Evolutionary conservation across 2,113 vertebrate species (phyloP), one percentile per base, ranked within the genome.

Genomic region (Picathartes gymnocephalus): DNA sequence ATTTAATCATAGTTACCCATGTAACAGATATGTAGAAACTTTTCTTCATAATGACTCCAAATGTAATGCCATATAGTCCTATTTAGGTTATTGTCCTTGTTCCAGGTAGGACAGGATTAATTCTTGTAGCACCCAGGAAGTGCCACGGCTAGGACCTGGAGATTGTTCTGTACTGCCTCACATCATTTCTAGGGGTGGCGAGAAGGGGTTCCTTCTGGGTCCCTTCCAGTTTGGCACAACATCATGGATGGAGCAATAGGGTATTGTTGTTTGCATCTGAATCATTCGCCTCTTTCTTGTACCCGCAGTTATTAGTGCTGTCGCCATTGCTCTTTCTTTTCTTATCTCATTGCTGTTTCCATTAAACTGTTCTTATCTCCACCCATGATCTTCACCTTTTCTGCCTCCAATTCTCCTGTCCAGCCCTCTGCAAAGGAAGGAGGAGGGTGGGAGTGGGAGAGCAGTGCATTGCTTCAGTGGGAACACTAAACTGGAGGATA

Each of bases 191-290:
- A 39, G 17, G 51, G 13, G 4, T 7, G 3, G 13, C 31, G 44
- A 37, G 22, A 27, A 51, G 3, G 3, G 4, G 13, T 48, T 8
- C 8, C 30, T 85, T 21, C 30, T 6, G 17, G 13, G 21, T 50
- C 27, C 30, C 25, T 48, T 72, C 25, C 7, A 4, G 10, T 18
- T 7, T 18, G 18, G 18, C 33, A 13, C 4, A 57, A 37, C 3
- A 1, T 50, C 35, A 18, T 12, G 18, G 33, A 33, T 27, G 44
- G 19, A 33, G 27, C 14, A 15, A 12, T 20, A 0, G 0, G 2
- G 4, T 25, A 5, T 4, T 44, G 19, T 6, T 39, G 8, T 5
- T 81, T 81, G 33, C 19, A 28, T 24, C 4, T 14, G 33, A 58
- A 28, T 66, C 30, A 58, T 51, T 57, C 0, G 0, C 4, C 12